A percentile compares a stretch with the other conserved stretches of the same genome.
phyloP scores from a whole-genome alignment of 2,113 vertebrate genomes.

The Lethenteron reissneri region DNA sequence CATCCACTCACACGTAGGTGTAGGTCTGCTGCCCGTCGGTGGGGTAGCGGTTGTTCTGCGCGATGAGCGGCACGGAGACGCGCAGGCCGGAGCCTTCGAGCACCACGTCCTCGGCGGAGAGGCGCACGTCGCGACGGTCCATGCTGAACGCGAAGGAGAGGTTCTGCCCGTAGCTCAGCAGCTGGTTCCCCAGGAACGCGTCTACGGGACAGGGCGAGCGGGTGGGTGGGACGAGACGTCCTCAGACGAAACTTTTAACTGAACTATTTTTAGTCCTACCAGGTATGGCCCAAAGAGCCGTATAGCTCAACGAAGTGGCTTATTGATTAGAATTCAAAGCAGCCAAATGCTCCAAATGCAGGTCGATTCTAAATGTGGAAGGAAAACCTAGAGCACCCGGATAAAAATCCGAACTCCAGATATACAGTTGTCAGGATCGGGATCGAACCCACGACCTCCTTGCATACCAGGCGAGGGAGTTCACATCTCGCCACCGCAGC shows the following conservation, averaged over 20 bases:
- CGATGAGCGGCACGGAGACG: slow-evolving; percentile 16
- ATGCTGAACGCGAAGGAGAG: slow-evolving; percentile 35
- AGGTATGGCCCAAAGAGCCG: too few relatives aligned
- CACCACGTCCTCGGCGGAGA: slow-evolving; percentile 21
- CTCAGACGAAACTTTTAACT: too few relatives aligned
- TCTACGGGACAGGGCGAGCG: slow-evolving; percentile 18
- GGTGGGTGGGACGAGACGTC: too few relatives aligned
- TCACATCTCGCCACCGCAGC: too few relatives aligned
- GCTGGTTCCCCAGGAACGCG: slow-evolving; percentile 45
- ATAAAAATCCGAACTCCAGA: too few relatives aligned
- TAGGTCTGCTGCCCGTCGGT: neutral
- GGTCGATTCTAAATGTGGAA: too few relatives aligned
- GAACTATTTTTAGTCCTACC: too few relatives aligned
- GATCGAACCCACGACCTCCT: too few relatives aligned
- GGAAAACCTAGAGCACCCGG: too few relatives aligned
- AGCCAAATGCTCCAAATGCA: neutral
- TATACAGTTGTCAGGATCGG: too few relatives aligned
- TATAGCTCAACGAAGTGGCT: neutral
- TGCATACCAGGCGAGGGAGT: too few relatives aligned
- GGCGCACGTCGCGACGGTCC: slow-evolving; percentile 16
- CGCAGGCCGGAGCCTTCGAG: slow-evolving; percentile 36
- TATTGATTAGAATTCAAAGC: neutral
- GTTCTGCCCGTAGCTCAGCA: slow-evolving; percentile 44
- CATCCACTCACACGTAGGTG: neutral
- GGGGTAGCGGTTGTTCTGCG: slow-evolving; percentile 3